A percentile compares a stretch with the other conserved stretches of the same genome.
phyloP scores from a whole-genome alignment of 2,888 invertebrate genomes.

The Dynastes tityus region DNA sequence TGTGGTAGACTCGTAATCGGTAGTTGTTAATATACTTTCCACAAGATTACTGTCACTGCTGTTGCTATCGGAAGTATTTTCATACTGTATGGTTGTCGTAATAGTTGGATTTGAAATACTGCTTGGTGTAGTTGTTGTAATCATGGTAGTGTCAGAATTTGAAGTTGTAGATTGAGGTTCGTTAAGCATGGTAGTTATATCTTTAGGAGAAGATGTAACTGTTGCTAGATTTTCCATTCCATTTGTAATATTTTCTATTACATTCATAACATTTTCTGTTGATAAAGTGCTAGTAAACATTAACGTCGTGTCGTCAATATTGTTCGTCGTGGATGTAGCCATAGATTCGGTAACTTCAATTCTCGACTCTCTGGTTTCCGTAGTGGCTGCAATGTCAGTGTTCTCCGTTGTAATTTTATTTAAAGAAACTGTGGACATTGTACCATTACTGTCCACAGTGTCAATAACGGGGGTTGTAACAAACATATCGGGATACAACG shows the following conservation, averaged over 20 bases:
- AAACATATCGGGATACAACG: slow-evolving; percentile 63
- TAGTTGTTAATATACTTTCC: not conserved
- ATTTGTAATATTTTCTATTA: not conserved
- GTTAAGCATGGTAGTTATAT: not conserved
- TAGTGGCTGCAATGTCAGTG: slow-evolving; percentile 10
- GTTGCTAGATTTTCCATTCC: not conserved
- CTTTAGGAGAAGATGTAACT: not conserved
- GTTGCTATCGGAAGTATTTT: not conserved
- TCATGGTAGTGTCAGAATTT: not conserved
- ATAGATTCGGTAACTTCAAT: slow-evolving; percentile 31
- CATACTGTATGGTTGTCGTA: not conserved
- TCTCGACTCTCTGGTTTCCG: not conserved
- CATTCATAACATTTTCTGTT: not conserved
- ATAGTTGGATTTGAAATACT: not conserved
- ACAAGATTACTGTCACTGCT: not conserved
- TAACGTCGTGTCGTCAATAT: not conserved
- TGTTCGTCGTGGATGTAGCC: slow-evolving; percentile 42
- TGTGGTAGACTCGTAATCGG: not conserved
- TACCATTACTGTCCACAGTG: slow-evolving; percentile 12
- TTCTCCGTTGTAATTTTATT: slow-evolving; percentile 24
- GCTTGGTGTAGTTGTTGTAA: not conserved
- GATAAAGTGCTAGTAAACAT: not conserved
- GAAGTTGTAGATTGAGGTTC: not conserved
- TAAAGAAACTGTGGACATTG: slow-evolving; percentile 1
- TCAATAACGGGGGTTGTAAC: slow-evolving; percentile 12